Evolutionary conservation across 2,888 invertebrate species (phyloP).

Genomic region (Acanthosoma haemorrhoidale): DNA sequence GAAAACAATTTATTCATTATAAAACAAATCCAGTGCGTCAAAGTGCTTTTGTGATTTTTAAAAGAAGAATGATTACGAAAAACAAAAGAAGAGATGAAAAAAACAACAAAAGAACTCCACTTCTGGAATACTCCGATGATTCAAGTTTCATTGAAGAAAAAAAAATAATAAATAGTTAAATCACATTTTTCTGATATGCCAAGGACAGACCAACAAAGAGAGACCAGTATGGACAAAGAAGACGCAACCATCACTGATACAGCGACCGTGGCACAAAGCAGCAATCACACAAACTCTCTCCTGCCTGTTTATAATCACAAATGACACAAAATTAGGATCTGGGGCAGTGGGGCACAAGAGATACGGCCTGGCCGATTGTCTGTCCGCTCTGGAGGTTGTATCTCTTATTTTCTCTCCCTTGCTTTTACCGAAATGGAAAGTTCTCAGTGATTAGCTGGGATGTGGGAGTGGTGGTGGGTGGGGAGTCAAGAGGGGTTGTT

Average conservation of each 20-base stretch:
- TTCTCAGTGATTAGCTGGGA: background rate
- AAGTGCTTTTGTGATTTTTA: too few relatives aligned
- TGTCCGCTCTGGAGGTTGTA: background rate
- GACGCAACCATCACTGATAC: background rate
- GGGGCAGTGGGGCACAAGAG: background rate
- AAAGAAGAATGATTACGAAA: too few relatives aligned
- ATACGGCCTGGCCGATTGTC: background rate
- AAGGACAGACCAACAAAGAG: too few relatives aligned
- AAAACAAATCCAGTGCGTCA: too few relatives aligned
- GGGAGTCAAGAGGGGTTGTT: too few relatives aligned
- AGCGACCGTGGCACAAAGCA: background rate
- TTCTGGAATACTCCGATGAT: too few relatives aligned
- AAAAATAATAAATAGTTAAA: too few relatives aligned
- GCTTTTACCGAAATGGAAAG: slow-evolving; percentile 12
- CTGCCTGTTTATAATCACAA: background rate
- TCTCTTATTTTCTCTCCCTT: slow-evolving; percentile 7
- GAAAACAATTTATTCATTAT: too few relatives aligned
- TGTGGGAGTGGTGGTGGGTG: background rate
- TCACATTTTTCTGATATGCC: too few relatives aligned
- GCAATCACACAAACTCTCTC: background rate
- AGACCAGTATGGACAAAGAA: background rate
- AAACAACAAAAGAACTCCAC: too few relatives aligned
- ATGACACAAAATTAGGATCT: slow-evolving; percentile 1
- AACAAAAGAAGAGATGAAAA: too few relatives aligned
- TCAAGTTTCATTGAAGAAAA: too few relatives aligned